Base-by-base conservation (phyloP, 2,888 invertebrate species). In the Morpho achilles region DNA sequence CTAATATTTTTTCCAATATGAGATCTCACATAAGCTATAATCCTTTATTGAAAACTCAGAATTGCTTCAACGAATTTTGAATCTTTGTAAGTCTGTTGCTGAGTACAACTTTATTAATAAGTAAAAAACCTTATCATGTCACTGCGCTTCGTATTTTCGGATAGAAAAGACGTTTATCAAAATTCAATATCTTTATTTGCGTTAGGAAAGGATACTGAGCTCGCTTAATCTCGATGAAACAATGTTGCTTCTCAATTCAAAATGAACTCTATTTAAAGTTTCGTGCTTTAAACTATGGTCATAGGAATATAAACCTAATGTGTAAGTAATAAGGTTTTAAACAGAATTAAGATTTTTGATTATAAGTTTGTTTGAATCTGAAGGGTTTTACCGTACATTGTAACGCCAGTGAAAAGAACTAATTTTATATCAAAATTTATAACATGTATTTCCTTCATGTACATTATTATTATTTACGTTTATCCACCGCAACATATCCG, bases 171-270 rank as follows among this genome's bases (percentile, higher is more conserved):
- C 68, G 69, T 73, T 70, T 87, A 88, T 87, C 86, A 78, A 82
- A 82, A 83, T 84, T 84, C 85, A 82, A 87, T 87, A 87, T 86
- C 84, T 88, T 85, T 84, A 88, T 86, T 84, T 79, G 80, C 75
- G 80, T 77, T 77, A 76, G 84, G 84, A 80, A 82, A 82, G 84
- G 86, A 87, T 78, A 77, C 76, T 80, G 80, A 74, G 73, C 80
- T 72, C 74, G 67, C 80, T 80, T 85, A 85, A 87, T 87, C 84
- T 86, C 74, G 79, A 82, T 77, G 76, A 71, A 82, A 88, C 87
- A 87, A 84, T 82, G 87, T 88, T 82, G 85, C 80, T 75, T 76
- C 84, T 85, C 80, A 84, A 85, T 82, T 71, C 75, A 76, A 79
- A 79, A 77, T 69, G 75, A 73, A 72, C 68, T 70, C 60, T 61